Evolutionary conservation across 2,888 invertebrate species (phyloP), one percentile per base, ranked within the genome.

Genomic region (Thecocarcelia acutangulata): DNA sequence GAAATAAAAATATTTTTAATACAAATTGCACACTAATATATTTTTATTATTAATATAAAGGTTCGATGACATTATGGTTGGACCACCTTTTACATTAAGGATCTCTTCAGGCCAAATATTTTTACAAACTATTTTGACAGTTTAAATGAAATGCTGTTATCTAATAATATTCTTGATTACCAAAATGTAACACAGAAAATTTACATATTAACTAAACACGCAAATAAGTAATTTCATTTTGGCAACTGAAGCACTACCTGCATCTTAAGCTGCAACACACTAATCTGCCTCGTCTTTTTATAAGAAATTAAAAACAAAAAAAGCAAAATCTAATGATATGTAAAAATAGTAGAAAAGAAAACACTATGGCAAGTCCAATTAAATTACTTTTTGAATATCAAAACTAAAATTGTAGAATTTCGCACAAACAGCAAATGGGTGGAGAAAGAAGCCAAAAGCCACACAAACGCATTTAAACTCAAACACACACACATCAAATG

Each of bases 321-420:
- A n/a, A n/a, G 21, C 19, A 24, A 48, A 58, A 58, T 66, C 48
- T 28, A 48, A 56, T 42, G 58, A 9, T 33, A 28, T 74, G 15
- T 17, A 37, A 15, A 37, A 33, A 33, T 33, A 33, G 9, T 33
- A 9, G 8, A 8, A 33, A 8, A 33, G 8, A 8, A 24, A 28
- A 68, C 69, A 61, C 3, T 46, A 50, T 64, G 48, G 50, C 78
- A 68, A 61, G 59, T 82, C 70, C 82, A 82, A 82, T 82, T 82
- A 82, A 82, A 78, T 75, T 82, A 66, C 74, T 66, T 82, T 74
- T 78, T 75, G 78, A 61, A 78, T 75, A 78, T 78, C 70, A 82
- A 78, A 82, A 78, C 66, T 44, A 61, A 73, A 81, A 81, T 68
- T 77, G 56, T 69, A 69, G 50, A 66, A 58, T 68, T 77, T 76